Conservation (phyloP, 1,140 invertebrate genomes). For the Campoletis sonorensis region DNA sequence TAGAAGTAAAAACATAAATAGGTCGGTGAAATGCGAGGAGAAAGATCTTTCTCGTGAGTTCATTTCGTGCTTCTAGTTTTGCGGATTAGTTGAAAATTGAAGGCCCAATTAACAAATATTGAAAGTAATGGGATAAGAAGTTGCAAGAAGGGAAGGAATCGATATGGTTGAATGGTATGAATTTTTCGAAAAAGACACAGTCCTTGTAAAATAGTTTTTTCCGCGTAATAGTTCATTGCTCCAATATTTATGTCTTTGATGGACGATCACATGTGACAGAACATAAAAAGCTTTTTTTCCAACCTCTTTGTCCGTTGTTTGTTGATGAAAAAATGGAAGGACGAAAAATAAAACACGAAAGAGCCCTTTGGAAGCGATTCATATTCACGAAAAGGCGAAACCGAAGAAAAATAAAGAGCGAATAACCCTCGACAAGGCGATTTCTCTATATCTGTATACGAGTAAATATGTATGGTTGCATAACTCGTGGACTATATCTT, state of each 20-base stretch:
- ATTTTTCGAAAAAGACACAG: neutral
- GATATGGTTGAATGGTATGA: neutral
- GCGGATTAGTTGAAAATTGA: neutral
- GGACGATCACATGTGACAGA: neutral
- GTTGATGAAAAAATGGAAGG: neutral
- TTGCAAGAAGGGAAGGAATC: neutral
- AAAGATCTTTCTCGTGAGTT: no score
- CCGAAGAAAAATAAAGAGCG: constrained; percentile 17
- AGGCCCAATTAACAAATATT: neutral
- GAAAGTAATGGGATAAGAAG: neutral
- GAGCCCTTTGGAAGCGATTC: neutral
- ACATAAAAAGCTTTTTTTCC: neutral
- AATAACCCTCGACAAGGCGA: neutral
- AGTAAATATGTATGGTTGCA: neutral
- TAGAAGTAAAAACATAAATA: neutral
- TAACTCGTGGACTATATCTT: neutral
- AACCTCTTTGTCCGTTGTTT: neutral
- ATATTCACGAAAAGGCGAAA: constrained; percentile 1
- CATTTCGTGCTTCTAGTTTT: no score
- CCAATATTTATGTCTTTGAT: neutral
- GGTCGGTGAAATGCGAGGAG: neutral
- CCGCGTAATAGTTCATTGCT: neutral
- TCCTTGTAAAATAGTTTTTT: neutral
- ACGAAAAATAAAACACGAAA: neutral
- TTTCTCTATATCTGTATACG: no score